Conservation (phyloP, 2,888 invertebrate genomes). For the Melieria omissa region DNA sequence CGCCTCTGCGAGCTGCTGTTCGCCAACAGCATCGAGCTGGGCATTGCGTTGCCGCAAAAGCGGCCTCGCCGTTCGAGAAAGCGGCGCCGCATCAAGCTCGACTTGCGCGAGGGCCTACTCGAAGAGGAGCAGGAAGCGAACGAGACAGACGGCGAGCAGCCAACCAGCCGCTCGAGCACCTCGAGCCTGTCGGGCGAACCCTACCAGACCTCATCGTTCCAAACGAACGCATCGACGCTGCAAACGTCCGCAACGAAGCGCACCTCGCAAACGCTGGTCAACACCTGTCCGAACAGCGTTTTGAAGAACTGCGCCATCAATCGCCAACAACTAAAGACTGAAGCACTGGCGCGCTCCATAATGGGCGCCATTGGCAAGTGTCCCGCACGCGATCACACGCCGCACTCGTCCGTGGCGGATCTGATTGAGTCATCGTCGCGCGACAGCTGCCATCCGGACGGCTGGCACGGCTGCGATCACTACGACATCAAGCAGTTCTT, state of each 20-base stretch:
- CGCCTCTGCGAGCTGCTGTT: slow-evolving; percentile 47
- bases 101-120: too few relatives aligned
- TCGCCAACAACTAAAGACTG: slow-evolving; percentile 59
- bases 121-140: too few relatives aligned
- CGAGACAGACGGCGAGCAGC: too few relatives aligned
- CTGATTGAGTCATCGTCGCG: slow-evolving; percentile 37
- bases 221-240: background rate
- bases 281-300: slow-evolving; percentile 51
- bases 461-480: slow-evolving; percentile 55
- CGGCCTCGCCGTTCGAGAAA: too few relatives aligned
- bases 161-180: background rate
- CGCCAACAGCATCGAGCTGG: slow-evolving; percentile 54
- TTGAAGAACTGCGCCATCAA: slow-evolving; percentile 57
- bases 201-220: background rate
- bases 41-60: slow-evolving; percentile 50
- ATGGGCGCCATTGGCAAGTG: slow-evolving; percentile 64
- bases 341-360: slow-evolving; percentile 60
- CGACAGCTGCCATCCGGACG: slow-evolving; percentile 48
- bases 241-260: background rate
- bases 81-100: background rate
- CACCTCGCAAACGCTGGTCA: background rate
- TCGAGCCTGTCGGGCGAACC: slow-evolving; percentile 13
- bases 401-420: slow-evolving; percentile 42
- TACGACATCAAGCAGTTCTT: slow-evolving; percentile 65
- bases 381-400: slow-evolving; percentile 49